A percentile compares a stretch with the other conserved stretches of the same genome.
These are phyloP conservation scores for Caenorhabditis sp. DNA, from an alignment of 2,888 invertebrate species.

Conservation along the genomic window DNA sequence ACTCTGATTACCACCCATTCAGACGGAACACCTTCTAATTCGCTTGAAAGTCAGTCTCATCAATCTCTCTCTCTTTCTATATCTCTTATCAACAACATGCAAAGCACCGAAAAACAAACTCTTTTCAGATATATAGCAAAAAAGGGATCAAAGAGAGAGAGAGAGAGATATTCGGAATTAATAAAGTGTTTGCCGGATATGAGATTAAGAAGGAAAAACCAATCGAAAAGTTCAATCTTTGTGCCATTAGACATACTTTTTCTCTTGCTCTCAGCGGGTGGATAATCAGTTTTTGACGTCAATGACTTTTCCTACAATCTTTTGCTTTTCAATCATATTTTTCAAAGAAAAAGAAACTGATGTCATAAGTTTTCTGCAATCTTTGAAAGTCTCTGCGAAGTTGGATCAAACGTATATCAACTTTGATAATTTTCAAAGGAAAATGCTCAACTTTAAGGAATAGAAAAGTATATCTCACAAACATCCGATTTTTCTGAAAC, in stretches of 20 bases:
- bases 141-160: background rate
- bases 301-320: slow-evolving; percentile 15
- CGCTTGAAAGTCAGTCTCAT: background rate
- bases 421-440: no score
- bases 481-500: no score
- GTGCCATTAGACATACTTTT: slow-evolving; percentile 21
- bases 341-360: slow-evolving; percentile 9
- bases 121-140: background rate
- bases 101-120: slow-evolving; percentile 2
- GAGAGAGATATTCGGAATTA: background rate
- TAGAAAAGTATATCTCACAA: no score
- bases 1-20: background rate
- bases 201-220: slow-evolving; percentile 1
- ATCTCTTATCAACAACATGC: background rate
- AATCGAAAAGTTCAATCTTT: slow-evolving; percentile 35
- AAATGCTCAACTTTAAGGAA: no score
- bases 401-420: no score
- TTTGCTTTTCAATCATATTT: background rate
- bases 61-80: background rate
- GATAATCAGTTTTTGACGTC: slow-evolving; percentile 43
- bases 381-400: no score
- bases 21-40: background rate
- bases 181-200: slow-evolving; percentile 15
- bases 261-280: background rate
- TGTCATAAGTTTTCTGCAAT: slow-evolving; percentile 10